These are phyloP conservation scores for Oikopleura vanhoeffeni DNA, from an alignment of 23 tunicate species.

Conservation along the genomic window DNA sequence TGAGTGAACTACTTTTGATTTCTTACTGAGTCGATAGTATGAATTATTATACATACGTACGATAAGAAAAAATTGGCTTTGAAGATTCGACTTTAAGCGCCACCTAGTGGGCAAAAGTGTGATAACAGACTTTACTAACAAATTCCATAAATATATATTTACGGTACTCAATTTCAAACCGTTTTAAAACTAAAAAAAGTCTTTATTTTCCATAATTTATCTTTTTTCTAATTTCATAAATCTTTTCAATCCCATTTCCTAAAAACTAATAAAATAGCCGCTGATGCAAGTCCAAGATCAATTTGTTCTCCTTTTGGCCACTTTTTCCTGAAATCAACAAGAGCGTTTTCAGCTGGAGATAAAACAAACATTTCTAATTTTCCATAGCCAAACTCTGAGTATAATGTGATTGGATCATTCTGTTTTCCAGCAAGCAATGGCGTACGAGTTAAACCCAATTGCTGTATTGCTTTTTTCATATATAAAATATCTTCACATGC, in stretches of 20 bases:
- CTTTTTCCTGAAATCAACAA: background rate
- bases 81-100: too few relatives aligned
- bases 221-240: too few relatives aligned
- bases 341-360: background rate
- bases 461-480: background rate
- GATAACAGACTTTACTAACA: too few relatives aligned
- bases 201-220: too few relatives aligned
- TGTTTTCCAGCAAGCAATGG: background rate
- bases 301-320: conserved; percentile 16
- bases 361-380: background rate
- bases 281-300: background rate
- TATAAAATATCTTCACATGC: background rate
- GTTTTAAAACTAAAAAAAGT: too few relatives aligned
- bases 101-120: too few relatives aligned
- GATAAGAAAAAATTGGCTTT: too few relatives aligned
- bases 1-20: too few relatives aligned
- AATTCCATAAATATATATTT: too few relatives aligned
- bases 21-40: too few relatives aligned
- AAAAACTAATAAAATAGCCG: background rate
- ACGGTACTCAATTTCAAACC: too few relatives aligned
- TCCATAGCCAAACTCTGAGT: background rate
- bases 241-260: background rate
- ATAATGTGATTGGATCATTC: background rate
- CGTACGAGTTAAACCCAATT: background rate
- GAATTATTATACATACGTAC: too few relatives aligned